Conservation (phyloP, 2,797 vertebrate species). For the Hapalemur alaotrensis region DNA sequence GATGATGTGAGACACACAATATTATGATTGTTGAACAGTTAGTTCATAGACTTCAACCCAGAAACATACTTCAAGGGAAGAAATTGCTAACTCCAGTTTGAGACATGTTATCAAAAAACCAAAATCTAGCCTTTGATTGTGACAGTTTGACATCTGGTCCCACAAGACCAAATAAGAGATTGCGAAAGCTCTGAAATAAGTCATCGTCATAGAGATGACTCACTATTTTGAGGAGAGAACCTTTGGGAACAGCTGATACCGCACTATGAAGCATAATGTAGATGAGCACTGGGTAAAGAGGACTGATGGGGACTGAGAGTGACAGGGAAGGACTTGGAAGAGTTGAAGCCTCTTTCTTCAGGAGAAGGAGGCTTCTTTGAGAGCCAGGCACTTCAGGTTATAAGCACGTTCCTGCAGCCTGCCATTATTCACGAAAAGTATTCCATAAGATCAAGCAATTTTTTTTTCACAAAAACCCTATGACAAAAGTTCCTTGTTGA, state of each 20-base stretch:
- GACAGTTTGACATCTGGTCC: background rate
- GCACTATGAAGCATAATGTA: background rate
- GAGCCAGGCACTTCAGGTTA: background rate
- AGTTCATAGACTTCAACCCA: background rate
- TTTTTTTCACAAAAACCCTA: background rate
- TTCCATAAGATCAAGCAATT: background rate
- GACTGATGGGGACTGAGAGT: accelerated
- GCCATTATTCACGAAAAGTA: background rate
- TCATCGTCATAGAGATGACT: background rate
- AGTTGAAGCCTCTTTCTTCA: background rate
- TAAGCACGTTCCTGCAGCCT: background rate
- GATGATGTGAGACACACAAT: background rate
- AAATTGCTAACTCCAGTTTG: background rate
- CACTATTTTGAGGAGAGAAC: background rate
- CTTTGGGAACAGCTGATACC: background rate
- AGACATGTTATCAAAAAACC: background rate
- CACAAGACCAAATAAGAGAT: background rate
- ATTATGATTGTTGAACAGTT: background rate
- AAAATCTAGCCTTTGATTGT: background rate
- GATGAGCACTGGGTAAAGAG: background rate
- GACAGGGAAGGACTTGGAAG: background rate
- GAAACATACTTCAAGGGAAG: background rate
- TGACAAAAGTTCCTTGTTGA: background rate
- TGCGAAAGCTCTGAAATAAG: background rate
- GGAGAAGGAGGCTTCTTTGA: background rate